Percentiles rank a stretch among this genome's conserved stretches.
phyloP scores from a whole-genome alignment of 2,113 vertebrate species.

The Varanus salvator region DNA sequence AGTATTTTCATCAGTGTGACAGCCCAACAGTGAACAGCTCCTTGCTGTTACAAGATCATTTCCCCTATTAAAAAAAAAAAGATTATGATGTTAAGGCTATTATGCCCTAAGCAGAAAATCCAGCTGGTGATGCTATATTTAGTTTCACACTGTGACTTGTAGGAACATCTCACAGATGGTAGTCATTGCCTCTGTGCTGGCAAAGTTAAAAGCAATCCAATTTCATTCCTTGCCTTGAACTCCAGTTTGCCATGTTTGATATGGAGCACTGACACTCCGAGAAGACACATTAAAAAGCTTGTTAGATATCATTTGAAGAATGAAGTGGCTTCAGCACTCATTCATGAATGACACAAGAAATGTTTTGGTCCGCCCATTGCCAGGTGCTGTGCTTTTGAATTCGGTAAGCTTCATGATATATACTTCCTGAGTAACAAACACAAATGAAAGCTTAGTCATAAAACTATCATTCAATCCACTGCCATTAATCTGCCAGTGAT shows the following conservation, averaged over 20 bases:
- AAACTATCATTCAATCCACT: conserved; percentile 4
- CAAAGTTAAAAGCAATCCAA: conserved; percentile 57
- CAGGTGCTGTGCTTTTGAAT: background rate
- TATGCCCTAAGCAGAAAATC: conserved; percentile 45
- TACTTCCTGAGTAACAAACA: conserved; percentile 26
- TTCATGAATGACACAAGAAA: conserved; percentile 22
- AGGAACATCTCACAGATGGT: conserved; percentile 59
- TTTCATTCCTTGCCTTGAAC: conserved; percentile 46
- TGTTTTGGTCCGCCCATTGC: background rate
- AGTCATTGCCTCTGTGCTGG: conserved; percentile 37
- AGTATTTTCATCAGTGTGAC: background rate
- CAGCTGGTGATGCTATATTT: conserved; percentile 55
- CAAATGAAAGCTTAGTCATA: conserved; percentile 8
- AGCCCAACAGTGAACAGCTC: background rate
- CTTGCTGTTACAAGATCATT: conserved; percentile 27
- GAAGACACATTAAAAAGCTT: conserved; percentile 22
- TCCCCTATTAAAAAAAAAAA: conserved; percentile 16
- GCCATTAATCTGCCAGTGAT: background rate
- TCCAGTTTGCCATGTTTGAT: conserved; percentile 19
- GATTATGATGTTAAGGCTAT: conserved; percentile 43
- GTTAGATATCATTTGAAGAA: conserved; percentile 14
- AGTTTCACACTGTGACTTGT: conserved; percentile 28
- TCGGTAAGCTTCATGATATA: background rate
- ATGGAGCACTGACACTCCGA: conserved; percentile 9
- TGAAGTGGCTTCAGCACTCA: conserved; percentile 1